phyloP scores from a whole-genome alignment of 2,797 vertebrate genomes.

The Trematomus bernacchii region DNA sequence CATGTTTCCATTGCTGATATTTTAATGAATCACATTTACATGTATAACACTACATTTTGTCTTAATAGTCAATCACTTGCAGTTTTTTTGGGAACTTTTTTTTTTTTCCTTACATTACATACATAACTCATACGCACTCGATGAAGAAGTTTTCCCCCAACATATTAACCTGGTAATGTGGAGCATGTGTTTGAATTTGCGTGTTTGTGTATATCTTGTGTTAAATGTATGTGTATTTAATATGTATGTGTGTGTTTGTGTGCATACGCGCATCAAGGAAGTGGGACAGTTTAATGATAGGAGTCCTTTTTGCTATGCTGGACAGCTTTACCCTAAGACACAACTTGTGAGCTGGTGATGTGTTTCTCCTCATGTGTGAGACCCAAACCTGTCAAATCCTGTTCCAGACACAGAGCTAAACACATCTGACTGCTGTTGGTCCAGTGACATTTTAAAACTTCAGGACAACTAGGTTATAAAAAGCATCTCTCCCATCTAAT shows the following conservation, averaged over 20 bases:
- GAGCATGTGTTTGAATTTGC: constrained; percentile 53
- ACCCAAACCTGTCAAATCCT: constrained; percentile 64
- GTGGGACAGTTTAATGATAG: constrained; percentile 67
- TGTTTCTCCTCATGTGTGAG: constrained; percentile 75
- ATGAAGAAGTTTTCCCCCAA: constrained; percentile 77
- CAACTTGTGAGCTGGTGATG: constrained; percentile 86
- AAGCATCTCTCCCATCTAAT: constrained; percentile 49
- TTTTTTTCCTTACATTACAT: constrained; percentile 69
- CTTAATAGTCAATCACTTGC: constrained; percentile 84
- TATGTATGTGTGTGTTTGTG: constrained; percentile 4
- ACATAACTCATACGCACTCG: constrained; percentile 85
- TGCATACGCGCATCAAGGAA: constrained; percentile 28
- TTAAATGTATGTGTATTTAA: constrained; percentile 21
- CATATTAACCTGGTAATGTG: constrained; percentile 72
- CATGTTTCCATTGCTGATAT: constrained; percentile 82
- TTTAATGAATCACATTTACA: constrained; percentile 87
- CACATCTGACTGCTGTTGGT: constrained; percentile 70
- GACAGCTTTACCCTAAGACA: constrained; percentile 82
- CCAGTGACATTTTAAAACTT: constrained; percentile 45
- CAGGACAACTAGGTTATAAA: constrained; percentile 54
- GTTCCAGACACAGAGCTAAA: constrained; percentile 69
- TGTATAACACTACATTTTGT: constrained; percentile 88
- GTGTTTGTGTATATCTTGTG: constrained; percentile 44
- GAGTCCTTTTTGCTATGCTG: constrained; percentile 83
- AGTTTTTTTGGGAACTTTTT: constrained; percentile 72